Conservation (phyloP, 2,888 invertebrate species). For the Eupithecia subumbrata region DNA sequence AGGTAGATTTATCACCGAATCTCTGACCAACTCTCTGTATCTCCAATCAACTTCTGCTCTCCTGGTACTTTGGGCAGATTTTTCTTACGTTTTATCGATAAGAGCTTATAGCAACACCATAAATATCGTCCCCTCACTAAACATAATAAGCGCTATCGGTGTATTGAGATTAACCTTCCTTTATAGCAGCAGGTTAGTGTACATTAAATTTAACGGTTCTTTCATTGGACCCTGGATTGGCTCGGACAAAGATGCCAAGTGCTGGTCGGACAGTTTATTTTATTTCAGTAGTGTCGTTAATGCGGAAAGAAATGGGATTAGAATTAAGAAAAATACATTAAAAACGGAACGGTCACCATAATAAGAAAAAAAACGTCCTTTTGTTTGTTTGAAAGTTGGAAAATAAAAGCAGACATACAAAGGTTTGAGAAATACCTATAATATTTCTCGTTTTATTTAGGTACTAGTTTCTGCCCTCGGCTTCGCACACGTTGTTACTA, state of each 20-base stretch:
- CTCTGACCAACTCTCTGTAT: no score
- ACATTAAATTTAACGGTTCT: slow-evolving; percentile 81
- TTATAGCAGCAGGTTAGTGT: slow-evolving; percentile 81
- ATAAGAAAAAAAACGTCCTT: background rate
- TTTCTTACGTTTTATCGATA: background rate
- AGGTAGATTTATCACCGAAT: no score
- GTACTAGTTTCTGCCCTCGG: no score
- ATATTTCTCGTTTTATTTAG: background rate
- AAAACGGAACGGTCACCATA: background rate
- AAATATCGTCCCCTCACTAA: slow-evolving; percentile 56
- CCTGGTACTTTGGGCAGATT: background rate
- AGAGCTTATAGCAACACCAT: background rate
- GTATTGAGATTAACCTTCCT: slow-evolving; percentile 83
- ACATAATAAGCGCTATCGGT: slow-evolving; percentile 80
- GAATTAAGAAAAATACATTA: slow-evolving; percentile 11
- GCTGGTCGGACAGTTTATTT: slow-evolving; percentile 67
- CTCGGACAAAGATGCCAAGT: slow-evolving; percentile 68
- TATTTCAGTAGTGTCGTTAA: slow-evolving; percentile 7
- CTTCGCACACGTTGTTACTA: no score
- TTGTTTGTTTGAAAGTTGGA: background rate
- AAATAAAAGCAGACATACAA: background rate
- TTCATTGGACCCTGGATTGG: slow-evolving; percentile 76
- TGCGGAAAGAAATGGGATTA: slow-evolving; percentile 6
- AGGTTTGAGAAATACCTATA: background rate
- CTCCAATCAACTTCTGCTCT: no score